phyloP scores from a whole-genome alignment of 2,113 vertebrate species.

The Phalacrocorax aristotelis region DNA sequence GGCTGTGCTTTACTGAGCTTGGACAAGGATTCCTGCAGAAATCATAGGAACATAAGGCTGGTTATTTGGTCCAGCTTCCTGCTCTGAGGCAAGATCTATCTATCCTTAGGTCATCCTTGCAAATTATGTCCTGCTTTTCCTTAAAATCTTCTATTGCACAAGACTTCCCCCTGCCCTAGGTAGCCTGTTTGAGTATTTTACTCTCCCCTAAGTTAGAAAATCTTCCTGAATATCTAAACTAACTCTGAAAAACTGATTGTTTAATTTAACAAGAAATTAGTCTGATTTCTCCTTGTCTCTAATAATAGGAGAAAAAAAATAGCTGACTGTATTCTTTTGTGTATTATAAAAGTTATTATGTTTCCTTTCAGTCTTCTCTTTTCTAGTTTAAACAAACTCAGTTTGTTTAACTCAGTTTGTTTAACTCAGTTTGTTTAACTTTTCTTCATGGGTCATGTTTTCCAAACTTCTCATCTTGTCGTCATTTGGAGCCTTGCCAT shows the following conservation, averaged over 20 bases:
- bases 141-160: not conserved
- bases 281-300: not conserved
- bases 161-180: not conserved
- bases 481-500: not conserved
- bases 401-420: too few species aligned
- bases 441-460: not conserved
- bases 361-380: not conserved
- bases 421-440: too few species aligned
- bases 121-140: not conserved
- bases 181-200: not conserved
- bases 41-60: not conserved
- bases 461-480: not conserved
- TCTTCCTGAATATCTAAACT: not conserved
- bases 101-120: not conserved
- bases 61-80: not conserved
- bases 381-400: not conserved
- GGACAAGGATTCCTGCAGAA: not conserved
- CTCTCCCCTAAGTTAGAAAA: not conserved
- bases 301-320: not conserved
- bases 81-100: not conserved
- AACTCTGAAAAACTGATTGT: not conserved
- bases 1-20: not conserved
- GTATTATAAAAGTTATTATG: not conserved
- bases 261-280: not conserved
- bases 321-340: not conserved